phyloP scores from a whole-genome alignment of 1,140 invertebrate genomes.

The Drosophila saltans region DNA sequence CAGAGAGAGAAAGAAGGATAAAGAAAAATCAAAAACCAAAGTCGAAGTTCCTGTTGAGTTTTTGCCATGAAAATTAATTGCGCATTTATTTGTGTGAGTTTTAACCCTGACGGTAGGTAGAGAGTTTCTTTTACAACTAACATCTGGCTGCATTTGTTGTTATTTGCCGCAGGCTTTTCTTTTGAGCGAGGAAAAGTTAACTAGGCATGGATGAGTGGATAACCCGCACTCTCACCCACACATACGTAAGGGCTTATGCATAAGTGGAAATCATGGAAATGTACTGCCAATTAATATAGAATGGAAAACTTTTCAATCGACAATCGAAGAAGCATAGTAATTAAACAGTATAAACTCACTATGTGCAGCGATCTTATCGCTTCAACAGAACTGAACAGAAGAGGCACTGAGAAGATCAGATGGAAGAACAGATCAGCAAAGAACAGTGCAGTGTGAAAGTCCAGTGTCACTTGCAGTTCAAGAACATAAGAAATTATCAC shows the following conservation, averaged over 20 bases:
- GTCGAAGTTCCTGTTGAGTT: constrained; percentile 60
- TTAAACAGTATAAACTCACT: not conserved
- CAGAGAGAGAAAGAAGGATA: constrained; percentile 2
- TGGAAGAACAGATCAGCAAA: constrained; percentile 10
- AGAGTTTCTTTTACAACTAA: constrained; percentile 48
- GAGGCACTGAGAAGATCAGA: constrained; percentile 15
- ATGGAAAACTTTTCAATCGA: constrained; percentile 1
- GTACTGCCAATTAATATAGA: constrained; percentile 13
- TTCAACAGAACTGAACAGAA: not conserved
- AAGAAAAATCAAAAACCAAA: constrained; percentile 15
- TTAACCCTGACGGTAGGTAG: constrained; percentile 29
- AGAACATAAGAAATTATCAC: constrained; percentile 26
- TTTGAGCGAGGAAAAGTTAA: constrained; percentile 42
- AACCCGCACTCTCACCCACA: not conserved
- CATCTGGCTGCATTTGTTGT: constrained; percentile 43
- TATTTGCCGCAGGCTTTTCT: constrained; percentile 22
- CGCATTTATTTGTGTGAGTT: constrained; percentile 77
- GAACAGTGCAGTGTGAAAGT: constrained; percentile 7
- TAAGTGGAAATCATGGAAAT: constrained; percentile 15
- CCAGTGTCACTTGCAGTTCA: constrained; percentile 40
- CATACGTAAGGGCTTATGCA: not conserved
- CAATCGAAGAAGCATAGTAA: not conserved
- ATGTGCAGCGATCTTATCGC: constrained; percentile 6
- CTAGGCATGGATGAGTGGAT: constrained; percentile 47
- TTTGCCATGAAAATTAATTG: constrained; percentile 77